Base-by-base conservation (phyloP, 2,888 invertebrate species). In the Ptycholaimellus sp. region DNA sequence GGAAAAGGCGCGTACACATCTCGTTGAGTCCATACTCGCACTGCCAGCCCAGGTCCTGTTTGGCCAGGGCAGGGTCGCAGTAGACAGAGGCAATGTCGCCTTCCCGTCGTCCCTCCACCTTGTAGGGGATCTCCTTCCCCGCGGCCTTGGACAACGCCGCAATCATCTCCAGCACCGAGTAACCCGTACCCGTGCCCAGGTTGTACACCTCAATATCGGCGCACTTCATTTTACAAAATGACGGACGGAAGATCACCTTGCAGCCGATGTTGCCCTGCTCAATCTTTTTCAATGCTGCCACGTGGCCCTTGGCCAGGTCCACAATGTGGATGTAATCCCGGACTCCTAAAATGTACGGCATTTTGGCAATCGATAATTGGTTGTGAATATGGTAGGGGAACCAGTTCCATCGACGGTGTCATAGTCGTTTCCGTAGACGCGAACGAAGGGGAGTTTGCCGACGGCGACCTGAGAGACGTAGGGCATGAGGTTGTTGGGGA, bases 281-380 rank as follows among this genome's bases (percentile, higher is more conserved):
- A 19, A 81, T 67, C 58, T 75, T 71, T 43, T 70, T 65, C 30
- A 81, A 62, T 1, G 82, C 80, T 49, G 72, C 72, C 21, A 76
- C 70, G 63, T 85, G 85, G 0, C 83, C 85, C 3, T 67, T 63
- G 0, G 82, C 77, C 41, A 83, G 62, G 63, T 85, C 85, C 49
- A 71, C 85, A 85, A 87, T 78, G 59, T 87, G 87, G 47, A 87
- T 82, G 57, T 85, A 87, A 61, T 87, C 87, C 48, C 87, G 69
- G 31, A 87, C 74, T 49, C 83, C 83, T 78, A 52, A 6, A 49
- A 47, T 43, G 7, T 23, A 3, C 6, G 20, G 3, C 5, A 9
- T 28, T 11, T 13, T 18, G 16, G 16, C 17, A 4, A 33, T 5
- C 13, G 6, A 11, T 14, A 30, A 6, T 14, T 30, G 6, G 16